phyloP scores from a whole-genome alignment of 2,888 invertebrate species.

The Formica aserva region DNA sequence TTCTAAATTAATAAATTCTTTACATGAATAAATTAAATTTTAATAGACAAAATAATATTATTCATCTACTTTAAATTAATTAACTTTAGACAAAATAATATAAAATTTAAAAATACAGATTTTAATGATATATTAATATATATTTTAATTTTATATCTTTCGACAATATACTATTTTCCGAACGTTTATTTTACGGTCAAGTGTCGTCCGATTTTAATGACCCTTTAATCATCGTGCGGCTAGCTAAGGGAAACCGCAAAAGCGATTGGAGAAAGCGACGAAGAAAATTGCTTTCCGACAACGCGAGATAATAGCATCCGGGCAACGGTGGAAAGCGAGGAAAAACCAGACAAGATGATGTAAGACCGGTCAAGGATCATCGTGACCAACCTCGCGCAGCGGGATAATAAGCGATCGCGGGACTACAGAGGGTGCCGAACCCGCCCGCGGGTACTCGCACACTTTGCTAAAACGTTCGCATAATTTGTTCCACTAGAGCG shows the following conservation, averaged over 20 bases:
- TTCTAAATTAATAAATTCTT: slow-evolving; percentile 10
- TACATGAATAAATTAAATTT: slow-evolving; percentile 1
- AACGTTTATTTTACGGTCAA: not conserved
- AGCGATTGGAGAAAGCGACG: slow-evolving; percentile 45
- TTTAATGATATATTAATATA: not conserved
- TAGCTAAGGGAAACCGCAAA: slow-evolving; percentile 22
- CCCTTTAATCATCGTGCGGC: slow-evolving; percentile 29
- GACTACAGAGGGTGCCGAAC: not conserved
- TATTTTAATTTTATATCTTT: not conserved
- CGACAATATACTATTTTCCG: not conserved
- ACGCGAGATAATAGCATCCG: slow-evolving; percentile 38
- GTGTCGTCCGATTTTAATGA: slow-evolving; percentile 39
- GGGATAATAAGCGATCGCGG: slow-evolving; percentile 27
- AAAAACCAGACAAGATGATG: slow-evolving; percentile 42
- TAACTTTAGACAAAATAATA: not conserved
- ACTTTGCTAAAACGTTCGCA: slow-evolving; percentile 23
- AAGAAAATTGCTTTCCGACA: slow-evolving; percentile 45
- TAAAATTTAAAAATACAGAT: not conserved
- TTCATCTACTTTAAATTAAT: not conserved
- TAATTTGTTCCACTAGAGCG: slow-evolving; percentile 19
- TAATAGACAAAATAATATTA: not conserved
- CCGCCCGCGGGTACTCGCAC: slow-evolving; percentile 19
- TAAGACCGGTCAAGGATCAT: slow-evolving; percentile 24
- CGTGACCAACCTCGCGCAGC: slow-evolving; percentile 22
- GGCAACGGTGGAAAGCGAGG: slow-evolving; percentile 34